These are phyloP conservation scores for Erethizon dorsatum DNA, from an alignment of 2,797 vertebrate genomes.

Conservation along the genomic window DNA sequence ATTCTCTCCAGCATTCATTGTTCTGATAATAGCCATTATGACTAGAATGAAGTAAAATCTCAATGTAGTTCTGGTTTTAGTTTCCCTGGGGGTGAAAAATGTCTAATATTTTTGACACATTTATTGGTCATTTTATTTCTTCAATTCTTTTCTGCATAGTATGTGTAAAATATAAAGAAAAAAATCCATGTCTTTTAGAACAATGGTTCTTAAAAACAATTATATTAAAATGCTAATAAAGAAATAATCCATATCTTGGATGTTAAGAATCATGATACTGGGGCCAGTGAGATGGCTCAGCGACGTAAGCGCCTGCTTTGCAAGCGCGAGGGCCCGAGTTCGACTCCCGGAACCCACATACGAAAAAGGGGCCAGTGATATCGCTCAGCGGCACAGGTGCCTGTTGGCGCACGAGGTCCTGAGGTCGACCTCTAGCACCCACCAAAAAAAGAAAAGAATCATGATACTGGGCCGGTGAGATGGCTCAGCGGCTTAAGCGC, in stretches of 20 bases:
- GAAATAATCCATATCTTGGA: neutral
- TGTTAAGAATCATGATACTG: neutral
- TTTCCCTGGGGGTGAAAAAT: neutral
- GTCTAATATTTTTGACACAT: neutral
- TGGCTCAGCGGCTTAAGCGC: too few species aligned
- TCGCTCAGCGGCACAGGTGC: too few species aligned
- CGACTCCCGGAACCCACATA: too few species aligned
- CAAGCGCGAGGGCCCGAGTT: too few species aligned
- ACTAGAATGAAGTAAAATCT: neutral
- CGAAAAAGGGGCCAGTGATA: too few species aligned
- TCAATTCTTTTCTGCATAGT: neutral
- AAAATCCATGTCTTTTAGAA: neutral
- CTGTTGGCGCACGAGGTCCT: too few species aligned
- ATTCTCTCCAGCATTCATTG: neutral
- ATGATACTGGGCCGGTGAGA: too few species aligned
- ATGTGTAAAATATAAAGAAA: neutral
- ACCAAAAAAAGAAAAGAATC: too few species aligned
- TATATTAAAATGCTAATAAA: slow-evolving; percentile 38
- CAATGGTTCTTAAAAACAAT: slow-evolving; percentile 6
- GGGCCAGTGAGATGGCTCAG: too few species aligned
- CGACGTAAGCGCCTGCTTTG: too few species aligned
- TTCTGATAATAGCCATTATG: neutral
- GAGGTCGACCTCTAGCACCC: too few species aligned
- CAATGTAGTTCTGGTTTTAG: neutral
- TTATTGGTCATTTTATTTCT: neutral